Evolutionary conservation across 2,113 vertebrate genomes (phyloP), one percentile per base, ranked within the genome.

Genomic region (Pandion haliaetus): DNA sequence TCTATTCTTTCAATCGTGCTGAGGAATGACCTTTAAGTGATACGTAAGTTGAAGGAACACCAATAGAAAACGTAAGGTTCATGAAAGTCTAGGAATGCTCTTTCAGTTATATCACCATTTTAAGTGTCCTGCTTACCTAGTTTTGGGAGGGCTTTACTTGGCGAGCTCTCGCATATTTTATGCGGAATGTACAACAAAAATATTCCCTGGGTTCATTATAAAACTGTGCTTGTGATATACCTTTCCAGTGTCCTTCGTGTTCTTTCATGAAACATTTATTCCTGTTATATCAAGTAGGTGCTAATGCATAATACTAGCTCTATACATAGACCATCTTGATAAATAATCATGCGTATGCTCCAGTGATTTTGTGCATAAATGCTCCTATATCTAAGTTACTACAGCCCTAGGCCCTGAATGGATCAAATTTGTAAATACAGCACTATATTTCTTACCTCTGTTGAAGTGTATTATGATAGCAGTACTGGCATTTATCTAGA

Each of bases 131-230:
- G 84, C 72, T 91, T 61, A 58, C 79, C 72, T 65, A 28, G 66
- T 42, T 94, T 91, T 50, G 81, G 86, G 74, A 91, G 34, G 76
- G 74, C 55, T 96, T 80, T 63, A 66, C 85, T 81, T 29, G 87
- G 84, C 50, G 32, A 63, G 36, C 84, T 76, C 66, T 45, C 61
- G 12, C 58, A 32, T 77, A 72, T 85, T 93, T 95, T 50, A 69
- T 2, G 3, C 77, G 83, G 91, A 96, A 89, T 31, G 38, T 23
- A 19, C 62, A 78, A 65, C 74, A 89, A 96, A 96, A 97, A 95
- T 84, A 95, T 90, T 85, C 74, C 74, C 28, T 6, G 82, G 73
- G 88, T 81, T 97, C 94, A 80, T 93, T 80, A 90, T 58, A 84
- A 93, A 86, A 58, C 76, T 26, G 10, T 70, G 70, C 63, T 42